A percentile compares a stretch with the other conserved stretches of the same genome.
These are phyloP conservation scores for Pterocles gutturalis DNA, from an alignment of 2,113 vertebrate species.

Conservation along the genomic window DNA sequence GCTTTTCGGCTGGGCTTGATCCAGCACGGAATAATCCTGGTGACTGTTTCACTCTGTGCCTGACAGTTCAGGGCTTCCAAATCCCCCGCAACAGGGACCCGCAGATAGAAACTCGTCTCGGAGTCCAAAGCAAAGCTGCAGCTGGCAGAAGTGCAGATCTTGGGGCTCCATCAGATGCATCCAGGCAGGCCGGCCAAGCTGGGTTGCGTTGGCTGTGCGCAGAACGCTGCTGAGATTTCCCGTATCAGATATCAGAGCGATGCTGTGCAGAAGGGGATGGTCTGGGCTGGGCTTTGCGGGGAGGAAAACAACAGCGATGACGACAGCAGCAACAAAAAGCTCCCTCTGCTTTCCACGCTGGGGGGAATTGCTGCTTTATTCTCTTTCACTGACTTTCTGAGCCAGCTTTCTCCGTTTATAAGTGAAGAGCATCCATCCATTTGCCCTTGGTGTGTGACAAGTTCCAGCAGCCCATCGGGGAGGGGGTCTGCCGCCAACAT, in stretches of 20 bases:
- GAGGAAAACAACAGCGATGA: slow-evolving; percentile 40
- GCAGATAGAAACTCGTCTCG: not conserved
- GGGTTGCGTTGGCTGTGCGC: not conserved
- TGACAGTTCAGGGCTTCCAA: slow-evolving; percentile 23
- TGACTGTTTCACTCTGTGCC: slow-evolving; percentile 9
- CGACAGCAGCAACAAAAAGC: not conserved
- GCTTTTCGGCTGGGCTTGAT: not conserved
- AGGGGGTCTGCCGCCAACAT: not conserved
- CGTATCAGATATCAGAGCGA: slow-evolving; percentile 60
- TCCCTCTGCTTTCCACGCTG: slow-evolving; percentile 8
- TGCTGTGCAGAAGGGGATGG: slow-evolving; percentile 24
- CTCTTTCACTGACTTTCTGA: slow-evolving; percentile 45
- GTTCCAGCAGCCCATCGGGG: not conserved
- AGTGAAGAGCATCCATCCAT: slow-evolving; percentile 25
- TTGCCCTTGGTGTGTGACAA: not conserved
- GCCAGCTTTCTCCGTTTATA: slow-evolving; percentile 29
- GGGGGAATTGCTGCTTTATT: slow-evolving; percentile 41
- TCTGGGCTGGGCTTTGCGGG: slow-evolving; percentile 48
- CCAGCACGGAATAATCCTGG: not conserved
- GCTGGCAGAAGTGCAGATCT: slow-evolving; percentile 42
- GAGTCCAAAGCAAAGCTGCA: slow-evolving; percentile 34
- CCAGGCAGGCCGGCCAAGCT: slow-evolving; percentile 30
- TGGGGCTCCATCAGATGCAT: slow-evolving; percentile 44
- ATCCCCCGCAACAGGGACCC: not conserved
- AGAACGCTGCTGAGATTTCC: slow-evolving; percentile 56